phyloP scores from a whole-genome alignment of 2,113 vertebrate genomes.

The Protobothrops mucrosquamatus region DNA sequence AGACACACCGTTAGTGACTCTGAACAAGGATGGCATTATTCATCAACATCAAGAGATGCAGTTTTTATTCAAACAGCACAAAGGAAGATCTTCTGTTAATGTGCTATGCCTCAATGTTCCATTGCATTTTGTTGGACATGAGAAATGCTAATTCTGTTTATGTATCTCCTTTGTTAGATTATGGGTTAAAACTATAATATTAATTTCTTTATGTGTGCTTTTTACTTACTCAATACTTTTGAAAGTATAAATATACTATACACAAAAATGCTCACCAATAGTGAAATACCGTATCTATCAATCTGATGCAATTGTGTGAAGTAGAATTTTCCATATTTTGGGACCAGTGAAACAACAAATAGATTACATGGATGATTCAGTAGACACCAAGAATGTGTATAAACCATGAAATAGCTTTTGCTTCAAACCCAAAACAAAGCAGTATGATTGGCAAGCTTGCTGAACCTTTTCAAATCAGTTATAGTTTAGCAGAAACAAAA shows the following conservation, averaged over 20 bases:
- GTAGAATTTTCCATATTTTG: background rate
- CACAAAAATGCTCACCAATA: background rate
- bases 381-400: background rate
- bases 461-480: background rate
- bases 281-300: background rate
- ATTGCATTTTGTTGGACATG: background rate
- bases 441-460: background rate
- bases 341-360: background rate
- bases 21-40: background rate
- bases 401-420: background rate
- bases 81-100: background rate
- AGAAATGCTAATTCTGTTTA: background rate
- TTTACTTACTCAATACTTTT: background rate
- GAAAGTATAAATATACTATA: background rate
- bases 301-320: background rate
- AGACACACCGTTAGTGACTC: background rate
- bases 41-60: background rate
- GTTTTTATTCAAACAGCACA: background rate
- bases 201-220: background rate
- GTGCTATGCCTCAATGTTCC: background rate
- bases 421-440: background rate
- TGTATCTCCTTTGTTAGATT: background rate
- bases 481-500: background rate
- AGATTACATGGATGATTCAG: background rate
- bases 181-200: background rate